Percentiles rank a stretch among this genome's conserved stretches.
These are phyloP conservation scores for Loris lydekkerianus DNA, from an alignment of 2,797 vertebrate species.

Conservation along the genomic window DNA sequence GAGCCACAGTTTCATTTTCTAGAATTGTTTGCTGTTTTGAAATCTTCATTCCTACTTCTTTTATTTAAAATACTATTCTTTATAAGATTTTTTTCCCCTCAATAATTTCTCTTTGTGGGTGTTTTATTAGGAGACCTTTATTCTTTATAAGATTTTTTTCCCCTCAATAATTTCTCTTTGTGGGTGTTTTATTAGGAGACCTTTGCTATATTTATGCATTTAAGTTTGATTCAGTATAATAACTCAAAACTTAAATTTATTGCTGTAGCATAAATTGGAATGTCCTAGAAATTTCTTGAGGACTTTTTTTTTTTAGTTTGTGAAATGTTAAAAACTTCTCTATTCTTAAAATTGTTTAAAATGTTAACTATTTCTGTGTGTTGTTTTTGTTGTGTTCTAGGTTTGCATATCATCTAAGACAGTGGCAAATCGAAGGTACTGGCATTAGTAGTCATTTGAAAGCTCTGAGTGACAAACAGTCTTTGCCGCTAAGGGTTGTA, in stretches of 20 bases:
- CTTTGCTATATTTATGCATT: conserved; percentile 22
- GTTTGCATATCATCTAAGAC: conserved; percentile 98
- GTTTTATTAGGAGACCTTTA: conserved; percentile 37
- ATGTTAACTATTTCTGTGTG: neutral
- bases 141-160: neutral
- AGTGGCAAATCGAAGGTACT: conserved; percentile 99
- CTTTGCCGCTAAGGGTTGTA: conserved; percentile 96
- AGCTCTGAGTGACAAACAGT: conserved; percentile 98
- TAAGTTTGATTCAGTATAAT: conserved; percentile 14
- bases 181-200: conserved; percentile 7
- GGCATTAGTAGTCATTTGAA: conserved; percentile 99
- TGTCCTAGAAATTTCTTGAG: conserved; percentile 48
- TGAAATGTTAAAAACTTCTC: conserved; percentile 41
- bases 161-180: neutral
- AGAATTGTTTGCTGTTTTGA: neutral
- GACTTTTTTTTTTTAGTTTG: conserved; percentile 50
- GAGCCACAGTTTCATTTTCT: conserved; percentile 48
- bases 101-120: conserved; percentile 20
- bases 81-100: neutral
- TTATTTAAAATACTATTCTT: neutral
- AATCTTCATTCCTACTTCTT: fast-evolving
- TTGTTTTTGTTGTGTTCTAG: conserved; percentile 87
- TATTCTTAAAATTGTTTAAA: conserved; percentile 54
- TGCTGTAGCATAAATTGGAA: neutral
- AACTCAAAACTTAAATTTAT: conserved; percentile 22